Evolutionary conservation across 1,140 invertebrate species (phyloP).

Genomic region (Cydia strobilella): DNA sequence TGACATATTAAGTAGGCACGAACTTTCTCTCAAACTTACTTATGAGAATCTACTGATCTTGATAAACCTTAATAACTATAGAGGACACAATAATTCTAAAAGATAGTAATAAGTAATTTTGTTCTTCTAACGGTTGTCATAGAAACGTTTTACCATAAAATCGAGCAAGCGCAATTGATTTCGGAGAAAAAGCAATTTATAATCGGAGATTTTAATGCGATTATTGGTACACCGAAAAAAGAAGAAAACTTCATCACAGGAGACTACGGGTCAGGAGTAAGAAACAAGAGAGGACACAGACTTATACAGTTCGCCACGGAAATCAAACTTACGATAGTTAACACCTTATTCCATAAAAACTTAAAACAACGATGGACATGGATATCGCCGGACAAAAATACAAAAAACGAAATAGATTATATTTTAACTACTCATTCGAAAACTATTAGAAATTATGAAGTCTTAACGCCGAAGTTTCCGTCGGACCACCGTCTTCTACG

Average conservation of each 20-base stretch:
- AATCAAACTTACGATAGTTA: not conserved
- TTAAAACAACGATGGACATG: not conserved
- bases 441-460: no score
- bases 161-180: not conserved
- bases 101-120: no score
- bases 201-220: not conserved
- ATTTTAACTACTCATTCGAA: no score
- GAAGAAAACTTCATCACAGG: not conserved
- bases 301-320: not conserved
- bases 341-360: not conserved
- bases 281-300: slow-evolving; percentile 5
- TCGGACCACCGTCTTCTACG: no score
- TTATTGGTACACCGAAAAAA: not conserved
- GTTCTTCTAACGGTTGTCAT: not conserved
- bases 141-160: not conserved
- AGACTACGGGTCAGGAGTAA: not conserved
- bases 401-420: no score
- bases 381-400: no score
- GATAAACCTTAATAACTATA: not conserved
- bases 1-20: not conserved
- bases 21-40: not conserved
- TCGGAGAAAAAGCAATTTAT: not conserved
- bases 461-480: no score
- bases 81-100: no score
- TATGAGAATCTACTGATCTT: not conserved